Evolutionary conservation across 2,797 vertebrate species (phyloP).

Genomic region (Alca torda): DNA sequence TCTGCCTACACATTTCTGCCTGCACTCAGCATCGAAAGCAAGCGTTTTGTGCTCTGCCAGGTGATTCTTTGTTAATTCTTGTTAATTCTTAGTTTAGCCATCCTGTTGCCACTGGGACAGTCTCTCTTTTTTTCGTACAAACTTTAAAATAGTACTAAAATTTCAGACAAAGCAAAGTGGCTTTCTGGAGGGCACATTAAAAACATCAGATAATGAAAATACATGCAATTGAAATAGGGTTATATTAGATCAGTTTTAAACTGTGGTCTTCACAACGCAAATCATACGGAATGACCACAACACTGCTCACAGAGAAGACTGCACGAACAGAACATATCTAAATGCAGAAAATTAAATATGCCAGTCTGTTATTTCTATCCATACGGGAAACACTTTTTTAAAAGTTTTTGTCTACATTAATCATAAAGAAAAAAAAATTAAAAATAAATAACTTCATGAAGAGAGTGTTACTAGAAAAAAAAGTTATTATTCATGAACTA

Average conservation of each 20-base stretch:
- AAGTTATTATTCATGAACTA: background rate
- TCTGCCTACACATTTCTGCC: background rate
- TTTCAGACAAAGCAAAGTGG: background rate
- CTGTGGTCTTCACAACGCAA: background rate
- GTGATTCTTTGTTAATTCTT: background rate
- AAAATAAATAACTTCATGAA: background rate
- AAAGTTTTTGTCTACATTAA: background rate
- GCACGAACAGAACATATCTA: background rate
- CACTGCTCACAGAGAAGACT: background rate
- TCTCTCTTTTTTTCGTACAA: background rate
- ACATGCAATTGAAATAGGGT: background rate
- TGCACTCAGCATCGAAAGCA: background rate
- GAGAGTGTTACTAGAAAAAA: background rate
- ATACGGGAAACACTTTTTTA: background rate
- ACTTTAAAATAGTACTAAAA: background rate
- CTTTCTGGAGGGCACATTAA: background rate
- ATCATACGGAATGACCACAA: background rate
- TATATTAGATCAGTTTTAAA: background rate
- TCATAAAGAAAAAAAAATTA: background rate
- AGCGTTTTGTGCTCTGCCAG: background rate
- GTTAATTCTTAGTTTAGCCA: background rate
- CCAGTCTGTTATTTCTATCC: background rate
- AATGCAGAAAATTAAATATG: background rate
- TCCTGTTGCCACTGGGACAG: background rate
- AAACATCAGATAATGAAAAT: background rate